Evolutionary conservation across 2,797 vertebrate genomes (phyloP).

Genomic region (Centropyge bicolor): DNA sequence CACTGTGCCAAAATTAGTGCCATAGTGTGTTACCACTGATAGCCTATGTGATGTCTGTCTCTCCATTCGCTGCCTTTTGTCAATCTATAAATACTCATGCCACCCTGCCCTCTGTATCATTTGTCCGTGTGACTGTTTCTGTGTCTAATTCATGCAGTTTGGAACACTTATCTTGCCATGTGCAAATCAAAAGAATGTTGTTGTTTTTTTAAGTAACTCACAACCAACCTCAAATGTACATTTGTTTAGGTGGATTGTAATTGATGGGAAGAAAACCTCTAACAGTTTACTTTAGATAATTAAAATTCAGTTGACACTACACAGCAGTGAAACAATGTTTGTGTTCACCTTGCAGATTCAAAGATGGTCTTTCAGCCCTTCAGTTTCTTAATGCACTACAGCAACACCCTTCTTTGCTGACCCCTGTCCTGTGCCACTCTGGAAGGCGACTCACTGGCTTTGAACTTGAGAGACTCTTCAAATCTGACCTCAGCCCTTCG

Average conservation of each 20-base stretch:
- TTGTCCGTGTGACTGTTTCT: not conserved
- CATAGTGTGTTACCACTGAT: not conserved
- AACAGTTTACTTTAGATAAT: conserved; percentile 13
- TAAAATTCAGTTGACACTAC: conserved; percentile 9
- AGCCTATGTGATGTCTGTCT: conserved; percentile 7
- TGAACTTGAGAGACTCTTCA: conserved; percentile 38
- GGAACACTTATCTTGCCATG: not conserved
- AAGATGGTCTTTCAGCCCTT: conserved; percentile 34
- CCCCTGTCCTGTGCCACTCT: conserved; percentile 27
- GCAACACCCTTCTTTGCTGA: conserved; percentile 39
- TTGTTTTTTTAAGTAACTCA: not conserved
- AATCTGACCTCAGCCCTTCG: conserved; percentile 21
- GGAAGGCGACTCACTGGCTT: conserved; percentile 14
- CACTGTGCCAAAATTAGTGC: not conserved
- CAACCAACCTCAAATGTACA: not conserved
- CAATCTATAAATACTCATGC: not conserved
- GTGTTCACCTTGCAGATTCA: conserved; percentile 32
- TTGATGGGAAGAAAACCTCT: not conserved
- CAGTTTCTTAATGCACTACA: conserved; percentile 16
- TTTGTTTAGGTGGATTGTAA: conserved; percentile 12
- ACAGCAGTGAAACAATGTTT: not conserved
- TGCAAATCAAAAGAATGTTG: not conserved
- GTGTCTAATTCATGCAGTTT: too few relatives aligned
- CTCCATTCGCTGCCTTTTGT: conserved; percentile 4
- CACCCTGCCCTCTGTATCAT: not conserved